phyloP scores from a whole-genome alignment of 2,888 invertebrate species.

The Aleiodes leptofemur region DNA sequence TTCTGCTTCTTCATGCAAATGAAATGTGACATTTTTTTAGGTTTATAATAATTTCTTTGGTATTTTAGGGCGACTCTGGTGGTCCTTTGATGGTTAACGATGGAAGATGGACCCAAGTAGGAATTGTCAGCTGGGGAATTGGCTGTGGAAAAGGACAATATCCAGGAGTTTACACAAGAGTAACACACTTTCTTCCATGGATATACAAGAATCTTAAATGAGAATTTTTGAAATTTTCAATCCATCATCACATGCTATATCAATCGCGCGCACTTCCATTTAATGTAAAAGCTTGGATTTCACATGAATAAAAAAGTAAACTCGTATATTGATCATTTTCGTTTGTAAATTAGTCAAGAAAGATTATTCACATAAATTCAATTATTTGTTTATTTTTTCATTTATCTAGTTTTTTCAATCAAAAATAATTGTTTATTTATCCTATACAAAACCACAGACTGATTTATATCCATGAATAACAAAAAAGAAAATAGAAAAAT shows the following conservation, averaged over 20 bases:
- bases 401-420: no score
- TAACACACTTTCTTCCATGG: conserved; percentile 90
- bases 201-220: conserved; percentile 87
- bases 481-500: no score
- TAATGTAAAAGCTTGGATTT: neutral
- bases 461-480: no score
- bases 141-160: conserved; percentile 94
- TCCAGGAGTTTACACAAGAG: conserved; percentile 92
- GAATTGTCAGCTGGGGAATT: conserved; percentile 94
- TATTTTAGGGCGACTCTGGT: conserved; percentile 88
- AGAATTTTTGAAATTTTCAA: neutral
- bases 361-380: no score
- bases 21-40: neutral
- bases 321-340: conserved; percentile 32
- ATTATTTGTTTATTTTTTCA: no score
- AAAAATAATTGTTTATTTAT: no score
- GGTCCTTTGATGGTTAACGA: conserved; percentile 90
- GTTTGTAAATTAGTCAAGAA: conserved; percentile 33
- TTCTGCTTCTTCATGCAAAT: no score
- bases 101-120: conserved; percentile 88
- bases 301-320: conserved; percentile 40
- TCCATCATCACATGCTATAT: neutral
- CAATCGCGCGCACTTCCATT: conserved; percentile 2
- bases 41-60: conserved; percentile 55
- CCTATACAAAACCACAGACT: no score